Evolutionary conservation across 2,797 vertebrate genomes (phyloP), one percentile per base, ranked within the genome.

Genomic region (Catamblyrhynchus diadema): DNA sequence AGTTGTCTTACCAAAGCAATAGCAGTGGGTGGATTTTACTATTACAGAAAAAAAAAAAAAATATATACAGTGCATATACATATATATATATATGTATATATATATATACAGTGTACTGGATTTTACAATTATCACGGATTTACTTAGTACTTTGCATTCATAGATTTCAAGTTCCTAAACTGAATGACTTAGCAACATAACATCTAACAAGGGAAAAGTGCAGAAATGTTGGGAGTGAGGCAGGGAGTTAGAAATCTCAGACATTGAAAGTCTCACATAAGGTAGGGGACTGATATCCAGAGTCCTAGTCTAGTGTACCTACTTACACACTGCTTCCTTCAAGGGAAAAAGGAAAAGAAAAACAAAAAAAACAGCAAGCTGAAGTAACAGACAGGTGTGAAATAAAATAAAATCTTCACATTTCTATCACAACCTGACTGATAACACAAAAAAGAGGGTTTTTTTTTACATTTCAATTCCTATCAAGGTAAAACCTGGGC

Each of bases 201-300:
- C 24, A 77, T 12, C 14, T 30, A 64, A 18, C 25, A 84, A 72
- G 81, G 17, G 2, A 8, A 33, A 71, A 60, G 32, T 78, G 32
- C 73, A 39, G 47, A 86, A 64, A 95, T n/a, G 64, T 45, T 96
- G 83, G 67, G 79, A 96, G 70, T 90, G 87, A 94, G 72, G 71
- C 47, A 95, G 84, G 78, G 83, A 95, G 69, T 91, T 81, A 37
- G 25, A 45, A 81, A 16, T 57, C 19, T 51, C 25, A 39, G 27
- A 44, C 14, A 51, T 4, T 3, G n/a, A 39, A 88, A 88, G n/a
- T 85, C 74, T 71, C 27, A 33, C 8, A 75, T n/a, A 41, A 75
- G 11, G 14, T 57, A 19, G 16, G 20, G 24, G 6, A 57, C 9
- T 23, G 7, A 48, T 79, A 24, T 88, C 35, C 16, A 51, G 50